These are phyloP conservation scores for Sander vitreus DNA, from an alignment of 2,113 vertebrate genomes.

Conservation along the genomic window DNA sequence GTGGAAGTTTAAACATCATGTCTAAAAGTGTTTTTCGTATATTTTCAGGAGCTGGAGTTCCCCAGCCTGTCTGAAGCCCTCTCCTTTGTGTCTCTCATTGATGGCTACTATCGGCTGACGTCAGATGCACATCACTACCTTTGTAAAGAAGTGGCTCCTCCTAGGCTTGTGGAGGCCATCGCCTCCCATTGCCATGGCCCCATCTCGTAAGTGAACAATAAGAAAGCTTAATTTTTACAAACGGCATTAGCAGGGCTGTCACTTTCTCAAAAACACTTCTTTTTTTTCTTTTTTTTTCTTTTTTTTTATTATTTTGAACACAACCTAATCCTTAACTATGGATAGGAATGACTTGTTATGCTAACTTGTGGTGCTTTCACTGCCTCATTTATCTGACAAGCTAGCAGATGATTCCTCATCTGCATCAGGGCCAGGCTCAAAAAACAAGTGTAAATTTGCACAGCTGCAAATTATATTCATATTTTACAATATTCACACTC, in stretches of 20 bases:
- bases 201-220: conserved; percentile 89
- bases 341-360: background rate
- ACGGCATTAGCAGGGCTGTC: background rate
- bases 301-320: background rate
- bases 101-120: conserved; percentile 96
- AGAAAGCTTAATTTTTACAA: background rate
- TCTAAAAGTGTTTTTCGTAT: conserved; percentile 8
- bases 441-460: background rate
- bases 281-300: too few species aligned
- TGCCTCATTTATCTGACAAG: background rate
- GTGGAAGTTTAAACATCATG: background rate
- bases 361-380: background rate
- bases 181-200: conserved; percentile 94
- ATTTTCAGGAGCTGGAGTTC: conserved; percentile 94
- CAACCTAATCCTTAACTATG: background rate
- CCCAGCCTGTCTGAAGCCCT: conserved; percentile 90
- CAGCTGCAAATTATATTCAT: background rate
- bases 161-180: conserved; percentile 91
- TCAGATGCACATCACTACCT: conserved; percentile 97
- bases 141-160: conserved; percentile 97
- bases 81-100: conserved; percentile 95
- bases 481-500: background rate
- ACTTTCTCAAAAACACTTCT: background rate
- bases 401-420: too few species aligned
- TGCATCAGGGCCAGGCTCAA: background rate